phyloP scores from a whole-genome alignment of 2,888 invertebrate genomes.

The Lithophane leautieri region DNA sequence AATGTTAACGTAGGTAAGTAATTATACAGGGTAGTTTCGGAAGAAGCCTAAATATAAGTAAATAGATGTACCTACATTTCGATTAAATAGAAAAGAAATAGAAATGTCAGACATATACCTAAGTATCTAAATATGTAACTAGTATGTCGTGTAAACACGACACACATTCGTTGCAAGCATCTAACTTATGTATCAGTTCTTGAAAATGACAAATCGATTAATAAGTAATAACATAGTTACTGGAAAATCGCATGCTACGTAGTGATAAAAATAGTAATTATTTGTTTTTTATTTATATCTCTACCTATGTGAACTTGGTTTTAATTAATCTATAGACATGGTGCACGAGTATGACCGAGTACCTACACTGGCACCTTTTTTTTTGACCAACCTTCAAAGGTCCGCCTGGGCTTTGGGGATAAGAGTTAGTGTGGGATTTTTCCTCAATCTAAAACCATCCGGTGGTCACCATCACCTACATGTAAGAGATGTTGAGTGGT shows the following conservation, averaged over 20 bases:
- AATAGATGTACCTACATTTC: neutral
- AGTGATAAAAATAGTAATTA: constrained; percentile 47
- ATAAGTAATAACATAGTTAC: constrained; percentile 42
- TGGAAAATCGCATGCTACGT: constrained; percentile 51
- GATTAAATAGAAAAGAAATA: neutral
- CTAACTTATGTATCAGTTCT: constrained; percentile 48
- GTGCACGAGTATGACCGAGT: constrained; percentile 20
- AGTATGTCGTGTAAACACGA: constrained; percentile 6
- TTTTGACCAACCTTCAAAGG: neutral
- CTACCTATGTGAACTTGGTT: constrained; percentile 49
- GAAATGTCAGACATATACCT: neutral
- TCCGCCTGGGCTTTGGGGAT: neutral
- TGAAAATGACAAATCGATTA: constrained; percentile 54
- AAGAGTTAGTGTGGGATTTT: neutral
- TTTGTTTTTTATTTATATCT: constrained; percentile 32
- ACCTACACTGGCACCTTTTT: neutral
- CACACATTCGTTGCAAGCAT: constrained; percentile 22
- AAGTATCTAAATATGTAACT: neutral
- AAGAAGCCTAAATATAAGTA: neutral
- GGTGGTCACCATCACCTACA: neutral
- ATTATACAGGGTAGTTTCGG: neutral
- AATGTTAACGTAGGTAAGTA: neutral
- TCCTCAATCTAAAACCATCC: neutral
- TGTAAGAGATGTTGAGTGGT: neutral
- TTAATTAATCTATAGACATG: constrained; percentile 46